phyloP scores from a whole-genome alignment of 2,113 vertebrate genomes.

The Siphamia tubifer region DNA sequence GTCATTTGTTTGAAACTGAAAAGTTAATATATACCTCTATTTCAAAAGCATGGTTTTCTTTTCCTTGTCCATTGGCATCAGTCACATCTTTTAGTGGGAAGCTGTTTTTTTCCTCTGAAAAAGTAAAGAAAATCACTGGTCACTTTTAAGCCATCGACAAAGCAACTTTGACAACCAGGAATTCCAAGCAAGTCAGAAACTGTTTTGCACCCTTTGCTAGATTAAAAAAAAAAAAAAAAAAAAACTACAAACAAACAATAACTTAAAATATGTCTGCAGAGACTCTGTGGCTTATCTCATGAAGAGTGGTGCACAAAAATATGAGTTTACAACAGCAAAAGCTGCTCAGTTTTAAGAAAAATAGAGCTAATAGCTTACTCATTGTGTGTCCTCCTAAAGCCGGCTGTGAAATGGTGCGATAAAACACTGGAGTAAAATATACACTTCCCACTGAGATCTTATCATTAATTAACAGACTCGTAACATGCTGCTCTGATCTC shows the following conservation, averaged over 20 bases:
- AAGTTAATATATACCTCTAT: constrained; percentile 51
- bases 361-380: constrained; percentile 73
- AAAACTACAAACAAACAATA: too few relatives aligned
- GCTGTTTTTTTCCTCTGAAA: constrained; percentile 55
- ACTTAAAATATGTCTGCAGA: constrained; percentile 12
- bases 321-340: constrained; percentile 11
- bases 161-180: not conserved
- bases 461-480: constrained; percentile 76
- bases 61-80: constrained; percentile 23
- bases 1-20: not conserved
- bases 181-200: not conserved
- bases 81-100: constrained; percentile 14
- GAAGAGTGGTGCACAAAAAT: constrained; percentile 10
- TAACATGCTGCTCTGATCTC: not conserved
- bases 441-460: constrained; percentile 50
- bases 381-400: constrained; percentile 64
- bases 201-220: not conserved
- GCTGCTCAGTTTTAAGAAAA: constrained; percentile 2
- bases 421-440: constrained; percentile 39
- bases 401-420: constrained; percentile 40
- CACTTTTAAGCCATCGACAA: not conserved
- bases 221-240: constrained; percentile 16
- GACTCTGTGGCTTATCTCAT: not conserved
- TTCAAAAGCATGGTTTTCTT: constrained; percentile 72
- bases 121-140: constrained; percentile 41